A percentile compares a stretch with the other conserved stretches of the same genome.
phyloP scores from a whole-genome alignment of 2,888 invertebrate species.

The Leptopilina syphax region DNA sequence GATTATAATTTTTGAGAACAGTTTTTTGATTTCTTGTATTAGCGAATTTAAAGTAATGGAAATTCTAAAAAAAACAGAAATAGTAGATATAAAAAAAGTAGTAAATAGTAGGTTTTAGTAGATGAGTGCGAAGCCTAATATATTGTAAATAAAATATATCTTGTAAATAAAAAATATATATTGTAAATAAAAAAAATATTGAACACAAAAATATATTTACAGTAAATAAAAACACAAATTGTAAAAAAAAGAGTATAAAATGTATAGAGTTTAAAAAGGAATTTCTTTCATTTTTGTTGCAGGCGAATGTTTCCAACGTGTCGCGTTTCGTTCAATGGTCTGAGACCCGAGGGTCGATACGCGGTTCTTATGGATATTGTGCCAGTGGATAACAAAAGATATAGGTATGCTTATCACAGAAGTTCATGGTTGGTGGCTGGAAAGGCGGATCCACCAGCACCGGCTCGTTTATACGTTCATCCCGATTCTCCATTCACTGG shows the following conservation, averaged over 20 bases:
- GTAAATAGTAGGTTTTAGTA: too few species aligned
- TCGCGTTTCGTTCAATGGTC: slow-evolving; percentile 85
- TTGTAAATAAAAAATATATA: too few species aligned
- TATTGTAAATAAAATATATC: too few species aligned
- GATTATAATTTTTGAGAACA: too few species aligned
- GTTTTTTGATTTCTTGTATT: too few species aligned
- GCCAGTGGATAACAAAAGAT: slow-evolving; percentile 88
- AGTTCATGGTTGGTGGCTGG: slow-evolving; percentile 91
- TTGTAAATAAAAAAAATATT: too few species aligned
- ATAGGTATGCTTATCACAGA: slow-evolving; percentile 89
- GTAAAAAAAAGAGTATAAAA: not conserved
- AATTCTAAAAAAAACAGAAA: too few species aligned
- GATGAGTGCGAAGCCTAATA: too few species aligned
- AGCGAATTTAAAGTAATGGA: too few species aligned
- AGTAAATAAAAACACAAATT: not conserved
- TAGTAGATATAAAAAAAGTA: too few species aligned
- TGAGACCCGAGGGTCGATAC: slow-evolving; percentile 83
- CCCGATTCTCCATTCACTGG: slow-evolving; percentile 90
- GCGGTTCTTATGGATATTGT: slow-evolving; percentile 88
- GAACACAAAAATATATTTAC: too few species aligned
- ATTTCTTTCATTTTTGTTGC: slow-evolving; percentile 69
- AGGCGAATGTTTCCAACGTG: slow-evolving; percentile 92
- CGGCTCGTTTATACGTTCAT: slow-evolving; percentile 85
- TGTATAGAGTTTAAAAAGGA: not conserved
- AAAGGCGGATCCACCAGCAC: slow-evolving; percentile 88